A percentile compares a stretch with the other conserved stretches of the same genome.
These are phyloP conservation scores for silkworm (Bombyx mori) DNA, from an alignment of 1,140 invertebrate genomes.

Conservation along the genomic window ASM3026992v2 NC_085124.1:6606501-6607000, in stretches of 20 bases:
- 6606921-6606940: slow-evolving; percentile 27
- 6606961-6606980: slow-evolving; percentile 43
- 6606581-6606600: slow-evolving; percentile 1
- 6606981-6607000: slow-evolving; percentile 30
- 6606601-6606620: slow-evolving; percentile 17
- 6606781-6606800: too few relatives aligned
- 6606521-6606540: slow-evolving; percentile 29
- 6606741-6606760: neutral
- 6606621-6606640: slow-evolving; percentile 18
- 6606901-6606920: slow-evolving; percentile 28
- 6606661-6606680: slow-evolving; percentile 61
- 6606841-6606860: slow-evolving; percentile 76
- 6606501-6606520: slow-evolving; percentile 40
- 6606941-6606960: slow-evolving; percentile 19
- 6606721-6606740: too few relatives aligned
- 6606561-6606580: slow-evolving; percentile 19
- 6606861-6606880: slow-evolving; percentile 74
- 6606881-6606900: slow-evolving; percentile 72
- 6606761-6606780: too few relatives aligned
- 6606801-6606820: too few relatives aligned
- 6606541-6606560: slow-evolving; percentile 28
- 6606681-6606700: slow-evolving; percentile 56
- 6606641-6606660: slow-evolving; percentile 50
- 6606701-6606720: too few relatives aligned
- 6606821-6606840: slow-evolving; percentile 15